Conservation (phyloP, 2,797 vertebrate species). For the Champsocephalus gunnari region DNA sequence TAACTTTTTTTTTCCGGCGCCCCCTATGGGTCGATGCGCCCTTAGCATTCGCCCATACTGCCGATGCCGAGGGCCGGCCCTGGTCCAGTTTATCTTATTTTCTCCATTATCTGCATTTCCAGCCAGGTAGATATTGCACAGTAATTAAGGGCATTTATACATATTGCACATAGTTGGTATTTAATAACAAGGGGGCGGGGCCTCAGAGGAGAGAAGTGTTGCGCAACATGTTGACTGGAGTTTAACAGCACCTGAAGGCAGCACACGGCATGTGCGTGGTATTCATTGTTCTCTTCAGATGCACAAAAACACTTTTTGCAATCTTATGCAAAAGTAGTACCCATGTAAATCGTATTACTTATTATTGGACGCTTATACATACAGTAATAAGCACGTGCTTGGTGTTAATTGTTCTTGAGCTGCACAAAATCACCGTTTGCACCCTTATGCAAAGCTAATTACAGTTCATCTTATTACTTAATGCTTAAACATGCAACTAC, state of each 20-base stretch:
- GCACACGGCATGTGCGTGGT: background rate
- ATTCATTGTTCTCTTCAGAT: background rate
- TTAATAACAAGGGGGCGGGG: slow-evolving; percentile 22
- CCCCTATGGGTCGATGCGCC: no score
- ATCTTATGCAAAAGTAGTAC: background rate
- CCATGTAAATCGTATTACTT: slow-evolving; percentile 1
- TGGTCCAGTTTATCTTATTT: no score
- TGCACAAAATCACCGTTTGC: background rate
- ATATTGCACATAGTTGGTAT: no score
- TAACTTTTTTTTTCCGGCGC: no score
- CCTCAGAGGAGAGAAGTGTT: slow-evolving; percentile 58
- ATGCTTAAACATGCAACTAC: background rate
- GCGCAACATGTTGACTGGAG: slow-evolving; percentile 57
- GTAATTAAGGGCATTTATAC: no score
- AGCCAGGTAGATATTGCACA: no score
- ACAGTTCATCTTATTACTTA: background rate
- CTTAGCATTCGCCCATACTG: no score
- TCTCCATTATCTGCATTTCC: no score
- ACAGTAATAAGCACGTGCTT: background rate
- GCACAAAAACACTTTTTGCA: background rate
- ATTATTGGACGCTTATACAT: background rate
- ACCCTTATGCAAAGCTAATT: background rate
- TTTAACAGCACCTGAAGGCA: slow-evolving; percentile 16
- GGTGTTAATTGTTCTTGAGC: background rate
- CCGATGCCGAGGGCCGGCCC: no score